Conservation (phyloP, 2,797 vertebrate genomes). For the Euphonia xanthogaster region DNA sequence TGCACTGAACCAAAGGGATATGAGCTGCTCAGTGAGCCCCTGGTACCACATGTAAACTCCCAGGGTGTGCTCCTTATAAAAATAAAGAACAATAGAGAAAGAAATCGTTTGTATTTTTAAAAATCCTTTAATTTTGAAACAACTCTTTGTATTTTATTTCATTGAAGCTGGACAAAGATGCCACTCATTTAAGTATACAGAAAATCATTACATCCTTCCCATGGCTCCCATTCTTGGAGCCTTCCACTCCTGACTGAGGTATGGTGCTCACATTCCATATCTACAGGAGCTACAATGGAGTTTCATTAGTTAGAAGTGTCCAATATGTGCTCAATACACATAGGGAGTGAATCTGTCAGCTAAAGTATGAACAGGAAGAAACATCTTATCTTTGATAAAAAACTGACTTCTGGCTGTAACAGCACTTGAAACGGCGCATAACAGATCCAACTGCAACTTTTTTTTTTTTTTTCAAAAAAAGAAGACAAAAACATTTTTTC, state of each 20-base stretch:
- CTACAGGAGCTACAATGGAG: background rate
- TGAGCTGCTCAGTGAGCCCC: background rate
- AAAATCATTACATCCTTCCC: background rate
- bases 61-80: background rate
- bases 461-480: background rate
- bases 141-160: background rate
- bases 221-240: background rate
- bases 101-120: background rate
- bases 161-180: background rate
- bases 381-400: background rate
- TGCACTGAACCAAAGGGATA: background rate
- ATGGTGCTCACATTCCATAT: background rate
- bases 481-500: background rate
- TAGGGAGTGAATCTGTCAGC: background rate
- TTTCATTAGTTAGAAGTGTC: background rate
- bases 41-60: background rate
- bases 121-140: background rate
- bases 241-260: background rate
- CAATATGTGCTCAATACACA: background rate
- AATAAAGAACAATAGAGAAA: background rate
- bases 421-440: background rate
- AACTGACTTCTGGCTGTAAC: background rate
- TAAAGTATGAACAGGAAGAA: background rate
- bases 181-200: background rate
- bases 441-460: background rate